These are phyloP conservation scores for Meriones unguiculatus DNA, from an alignment of 2,113 vertebrate genomes.

Conservation along the genomic window DNA sequence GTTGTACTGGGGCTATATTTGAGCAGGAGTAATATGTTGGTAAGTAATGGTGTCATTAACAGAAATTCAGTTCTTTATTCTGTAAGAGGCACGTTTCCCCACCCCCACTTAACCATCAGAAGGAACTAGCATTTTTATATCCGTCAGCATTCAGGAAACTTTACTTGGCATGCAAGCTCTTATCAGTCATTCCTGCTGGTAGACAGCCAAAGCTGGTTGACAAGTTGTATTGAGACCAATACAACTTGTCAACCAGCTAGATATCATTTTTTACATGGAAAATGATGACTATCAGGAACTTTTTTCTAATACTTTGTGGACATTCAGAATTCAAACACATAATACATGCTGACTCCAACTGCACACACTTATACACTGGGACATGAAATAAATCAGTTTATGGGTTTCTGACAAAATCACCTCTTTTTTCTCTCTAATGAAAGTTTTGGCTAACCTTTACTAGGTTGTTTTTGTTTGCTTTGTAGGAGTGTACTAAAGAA, in stretches of 20 bases:
- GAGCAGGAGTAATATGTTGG: constrained; percentile 17
- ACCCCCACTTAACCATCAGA: constrained; percentile 2
- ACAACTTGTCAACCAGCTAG: constrained; percentile 41
- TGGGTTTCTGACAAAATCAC: constrained; percentile 45
- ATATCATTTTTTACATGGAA: constrained; percentile 52
- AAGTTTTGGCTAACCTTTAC: not conserved
- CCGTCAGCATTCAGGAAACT: constrained; percentile 53
- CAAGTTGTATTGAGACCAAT: constrained; percentile 22
- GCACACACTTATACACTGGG: not conserved
- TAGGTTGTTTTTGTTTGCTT: not conserved
- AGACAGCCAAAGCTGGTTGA: constrained; percentile 29
- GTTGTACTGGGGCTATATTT: constrained; percentile 10
- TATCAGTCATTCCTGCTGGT: constrained; percentile 39
- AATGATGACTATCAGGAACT: not conserved
- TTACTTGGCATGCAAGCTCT: constrained; percentile 57
- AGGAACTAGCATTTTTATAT: constrained; percentile 47
- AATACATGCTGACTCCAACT: constrained; percentile 30
- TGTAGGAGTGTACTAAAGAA: not conserved
- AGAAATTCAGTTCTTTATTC: constrained; percentile 52
- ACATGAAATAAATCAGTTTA: not conserved
- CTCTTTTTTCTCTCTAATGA: not conserved
- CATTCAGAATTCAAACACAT: constrained; percentile 20
- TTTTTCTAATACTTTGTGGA: constrained; percentile 54
- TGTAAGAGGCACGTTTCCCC: not conserved
- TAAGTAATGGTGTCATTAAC: constrained; percentile 10